These are phyloP conservation scores for Phoxinus dragarum DNA, from an alignment of 2,797 vertebrate genomes.

Conservation along the genomic window DNA sequence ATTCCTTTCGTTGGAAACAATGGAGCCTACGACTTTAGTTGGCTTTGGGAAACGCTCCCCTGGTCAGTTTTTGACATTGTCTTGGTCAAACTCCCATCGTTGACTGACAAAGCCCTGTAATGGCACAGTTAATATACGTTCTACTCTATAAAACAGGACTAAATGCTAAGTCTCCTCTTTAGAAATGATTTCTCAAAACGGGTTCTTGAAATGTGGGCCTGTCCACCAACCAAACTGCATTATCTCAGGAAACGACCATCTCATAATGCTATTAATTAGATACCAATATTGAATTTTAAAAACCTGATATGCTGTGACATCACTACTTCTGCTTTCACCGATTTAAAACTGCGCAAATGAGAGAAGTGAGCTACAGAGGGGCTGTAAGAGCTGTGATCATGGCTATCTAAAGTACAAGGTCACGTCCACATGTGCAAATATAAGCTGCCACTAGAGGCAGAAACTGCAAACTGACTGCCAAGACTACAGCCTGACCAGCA, in stretches of 20 bases:
- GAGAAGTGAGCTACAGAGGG: neutral
- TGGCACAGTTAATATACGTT: conserved; percentile 20
- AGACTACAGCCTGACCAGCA: conserved; percentile 60
- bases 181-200: neutral
- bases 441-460: conserved; percentile 44
- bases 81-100: conserved; percentile 17
- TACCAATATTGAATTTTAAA: neutral
- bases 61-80: conserved; percentile 26
- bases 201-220: neutral
- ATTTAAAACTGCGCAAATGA: neutral
- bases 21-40: neutral
- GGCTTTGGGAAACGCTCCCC: neutral
- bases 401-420: conserved; percentile 13
- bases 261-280: neutral
- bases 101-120: conserved; percentile 21
- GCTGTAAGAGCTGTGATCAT: conserved; percentile 18
- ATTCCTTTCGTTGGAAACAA: neutral
- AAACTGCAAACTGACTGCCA: conserved; percentile 42
- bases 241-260: neutral
- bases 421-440: conserved; percentile 52
- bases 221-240: conserved; percentile 4
- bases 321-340: neutral
- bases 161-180: conserved; percentile 12
- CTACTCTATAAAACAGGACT: conserved; percentile 33
- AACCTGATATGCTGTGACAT: conserved; percentile 5